Base-by-base conservation (phyloP, 2,888 invertebrate genomes). In the Drosophila colorata region DNA sequence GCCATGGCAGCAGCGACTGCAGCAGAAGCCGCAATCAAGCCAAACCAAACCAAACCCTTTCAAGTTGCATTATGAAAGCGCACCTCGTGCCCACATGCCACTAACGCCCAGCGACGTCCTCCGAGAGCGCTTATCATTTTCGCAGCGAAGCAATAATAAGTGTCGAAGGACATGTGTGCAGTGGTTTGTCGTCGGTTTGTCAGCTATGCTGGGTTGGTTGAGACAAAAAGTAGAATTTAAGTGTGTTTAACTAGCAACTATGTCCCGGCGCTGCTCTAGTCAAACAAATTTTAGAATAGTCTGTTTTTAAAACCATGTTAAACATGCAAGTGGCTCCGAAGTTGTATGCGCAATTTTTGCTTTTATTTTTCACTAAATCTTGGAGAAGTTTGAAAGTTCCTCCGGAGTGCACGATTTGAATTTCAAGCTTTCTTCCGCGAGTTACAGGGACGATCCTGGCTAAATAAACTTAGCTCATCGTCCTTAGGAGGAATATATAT, bases 121-220 rank as follows among this genome's bases (percentile, higher is more conserved):
- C 44, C 23, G 44, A 31, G 47, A 41, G 55, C 56, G 53, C 59
- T 66, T 69, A 49, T 60, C 44, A 72, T 68, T 74, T 75, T 65
- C 59, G 69, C 66, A 71, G 41, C 68, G 53, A 58, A 56, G 77
- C 67, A 67, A 72, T 68, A 71, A 72, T 64, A 69, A 67, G 64
- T 69, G 66, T 70, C 69, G 57, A 63, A 56, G 69, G 67, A 66
- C 59, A 60, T 68, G 56, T 69, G 53, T 69, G 47, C 59, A 44
- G 60, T 48, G 68, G 56, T 53, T 68, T 44, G 25, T 46, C 49
- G n/a, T 38, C 47, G 37, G 25, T n/a, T 20, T 20, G 13, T 18
- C 18, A 2, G 16, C 9, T 38, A 8, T 37, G 18, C 25, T 18
- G 31, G 11, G 20, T 40, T 49, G 51, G 51, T 51, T 25, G 18